A percentile compares a stretch with the other conserved stretches of the same genome.
These are phyloP conservation scores for Medauroidea extradentata DNA, from an alignment of 1,140 invertebrate genomes.

Conservation along the genomic window DNA sequence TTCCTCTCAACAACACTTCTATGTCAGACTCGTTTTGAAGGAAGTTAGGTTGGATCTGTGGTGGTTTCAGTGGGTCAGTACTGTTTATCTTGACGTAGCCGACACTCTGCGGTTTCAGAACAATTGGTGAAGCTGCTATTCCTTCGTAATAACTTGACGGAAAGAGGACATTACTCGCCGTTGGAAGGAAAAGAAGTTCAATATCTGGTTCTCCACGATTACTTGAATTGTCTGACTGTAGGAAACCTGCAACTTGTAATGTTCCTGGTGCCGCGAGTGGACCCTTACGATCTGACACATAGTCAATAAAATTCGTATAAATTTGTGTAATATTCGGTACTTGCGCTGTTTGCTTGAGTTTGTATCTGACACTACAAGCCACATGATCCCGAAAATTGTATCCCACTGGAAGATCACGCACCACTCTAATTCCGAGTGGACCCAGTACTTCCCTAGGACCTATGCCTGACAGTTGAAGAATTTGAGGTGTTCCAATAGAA, in stretches of 20 bases:
- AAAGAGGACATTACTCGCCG: background rate
- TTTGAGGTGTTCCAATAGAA: background rate
- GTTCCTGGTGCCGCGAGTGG: too few relatives aligned
- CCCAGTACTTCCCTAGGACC: background rate
- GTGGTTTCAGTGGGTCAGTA: constrained; percentile 54
- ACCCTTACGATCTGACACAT: too few relatives aligned
- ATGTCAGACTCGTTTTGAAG: too few relatives aligned
- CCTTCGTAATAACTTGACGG: constrained; percentile 22
- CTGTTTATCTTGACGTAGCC: constrained; percentile 54
- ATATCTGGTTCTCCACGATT: too few relatives aligned
- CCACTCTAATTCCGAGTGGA: background rate
- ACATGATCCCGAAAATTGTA: background rate
- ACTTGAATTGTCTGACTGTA: too few relatives aligned
- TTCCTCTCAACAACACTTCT: too few relatives aligned
- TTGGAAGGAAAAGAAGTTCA: too few relatives aligned
- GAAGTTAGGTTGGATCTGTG: constrained; percentile 66
- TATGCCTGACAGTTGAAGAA: background rate
- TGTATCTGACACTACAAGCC: too few relatives aligned
- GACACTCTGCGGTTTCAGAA: constrained; percentile 52
- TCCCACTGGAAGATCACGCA: background rate
- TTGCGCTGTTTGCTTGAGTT: too few relatives aligned
- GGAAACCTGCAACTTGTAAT: too few relatives aligned
- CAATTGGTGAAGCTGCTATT: constrained; percentile 37
- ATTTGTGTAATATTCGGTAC: too few relatives aligned
- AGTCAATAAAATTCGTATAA: too few relatives aligned